A percentile compares a stretch with the other conserved stretches of the same genome.
Conservation (phyloP, 2,888 invertebrate species). For the Lasioglossum leucozonium region DNA sequence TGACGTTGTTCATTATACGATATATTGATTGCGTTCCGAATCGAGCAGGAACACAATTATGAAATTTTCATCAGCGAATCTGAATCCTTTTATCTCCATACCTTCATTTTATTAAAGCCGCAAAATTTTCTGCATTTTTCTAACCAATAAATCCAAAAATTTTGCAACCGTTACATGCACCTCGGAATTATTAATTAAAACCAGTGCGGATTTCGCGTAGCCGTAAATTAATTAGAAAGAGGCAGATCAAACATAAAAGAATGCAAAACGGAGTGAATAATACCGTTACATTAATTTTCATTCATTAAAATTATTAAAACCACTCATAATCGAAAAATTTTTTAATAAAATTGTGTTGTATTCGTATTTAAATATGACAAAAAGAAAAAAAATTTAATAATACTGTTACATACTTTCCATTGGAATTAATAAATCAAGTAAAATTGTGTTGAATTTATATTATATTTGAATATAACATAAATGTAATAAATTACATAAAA, state of each 20-base stretch:
- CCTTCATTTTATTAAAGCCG: slow-evolving; percentile 1
- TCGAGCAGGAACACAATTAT: slow-evolving; percentile 21
- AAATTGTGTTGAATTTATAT: neutral
- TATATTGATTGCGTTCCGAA: slow-evolving; percentile 28
- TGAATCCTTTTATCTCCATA: slow-evolving; percentile 12
- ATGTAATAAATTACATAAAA: neutral
- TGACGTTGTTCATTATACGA: slow-evolving; percentile 13
- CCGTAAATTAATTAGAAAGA: neutral
- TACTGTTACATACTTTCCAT: no score
- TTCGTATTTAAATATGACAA: no score
- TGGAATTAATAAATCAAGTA: no score
- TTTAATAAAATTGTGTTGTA: no score
- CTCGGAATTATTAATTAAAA: neutral
- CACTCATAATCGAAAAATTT: neutral
- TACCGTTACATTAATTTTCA: neutral
- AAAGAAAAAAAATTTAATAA: no score
- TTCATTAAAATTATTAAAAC: neutral
- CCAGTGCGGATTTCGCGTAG: neutral
- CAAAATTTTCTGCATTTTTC: neutral
- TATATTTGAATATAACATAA: neutral
- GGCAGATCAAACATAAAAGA: neutral
- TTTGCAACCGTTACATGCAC: neutral
- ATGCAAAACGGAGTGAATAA: neutral
- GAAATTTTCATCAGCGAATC: slow-evolving; percentile 29
- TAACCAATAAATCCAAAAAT: neutral